Percentiles rank a stretch among this genome's conserved stretches.
Conservation (phyloP, 2,797 vertebrate species). For the Balearica regulorum region DNA sequence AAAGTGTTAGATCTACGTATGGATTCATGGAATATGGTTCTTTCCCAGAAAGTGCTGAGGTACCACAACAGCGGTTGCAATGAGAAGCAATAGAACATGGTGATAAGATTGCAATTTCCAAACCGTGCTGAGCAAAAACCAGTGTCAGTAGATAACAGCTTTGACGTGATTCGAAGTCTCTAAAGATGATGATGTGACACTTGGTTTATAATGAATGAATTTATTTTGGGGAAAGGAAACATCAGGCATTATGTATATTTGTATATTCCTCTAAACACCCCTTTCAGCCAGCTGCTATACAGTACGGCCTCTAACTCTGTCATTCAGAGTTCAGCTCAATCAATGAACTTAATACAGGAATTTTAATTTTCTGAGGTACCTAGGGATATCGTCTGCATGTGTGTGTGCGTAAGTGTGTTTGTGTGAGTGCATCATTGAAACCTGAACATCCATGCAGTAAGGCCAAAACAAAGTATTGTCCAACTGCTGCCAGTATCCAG, state of each 20-base stretch:
- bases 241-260: not conserved
- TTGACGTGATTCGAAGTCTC: not conserved
- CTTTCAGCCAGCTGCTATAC: not conserved
- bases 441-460: not conserved
- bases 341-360: not conserved
- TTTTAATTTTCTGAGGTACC: not conserved
- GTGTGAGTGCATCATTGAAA: not conserved
- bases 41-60: not conserved
- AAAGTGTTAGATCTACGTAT: not conserved
- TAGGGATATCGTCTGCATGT: not conserved
- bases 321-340: not conserved
- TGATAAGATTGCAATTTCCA: not conserved
- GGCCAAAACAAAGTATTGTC: not conserved
- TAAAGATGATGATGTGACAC: not conserved
- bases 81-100: not conserved
- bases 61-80: not conserved
- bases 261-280: not conserved
- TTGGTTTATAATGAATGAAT: conserved; percentile 11
- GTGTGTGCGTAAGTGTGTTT: not conserved
- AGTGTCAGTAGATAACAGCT: not conserved
- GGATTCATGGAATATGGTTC: not conserved
- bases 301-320: not conserved
- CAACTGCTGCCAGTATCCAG: not conserved
- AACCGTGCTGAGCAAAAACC: not conserved
- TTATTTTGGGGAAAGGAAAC: conserved; percentile 3